A percentile compares a stretch with the other conserved stretches of the same genome.
Evolutionary conservation across 2,113 vertebrate species (phyloP).

Genomic region (Leucoraja erinaceus): DNA sequence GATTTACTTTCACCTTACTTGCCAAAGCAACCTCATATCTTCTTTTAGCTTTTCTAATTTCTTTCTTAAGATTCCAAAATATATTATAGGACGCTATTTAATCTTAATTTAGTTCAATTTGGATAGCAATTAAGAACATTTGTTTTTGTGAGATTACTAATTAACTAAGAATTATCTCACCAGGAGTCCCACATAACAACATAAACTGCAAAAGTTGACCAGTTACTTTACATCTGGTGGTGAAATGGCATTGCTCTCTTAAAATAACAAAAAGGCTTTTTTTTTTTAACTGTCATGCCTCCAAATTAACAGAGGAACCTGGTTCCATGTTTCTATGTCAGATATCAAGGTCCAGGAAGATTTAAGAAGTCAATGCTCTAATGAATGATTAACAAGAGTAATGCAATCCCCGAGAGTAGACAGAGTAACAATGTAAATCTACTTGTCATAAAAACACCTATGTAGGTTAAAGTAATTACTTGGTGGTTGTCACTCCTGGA

Average conservation of each 20-base stretch:
- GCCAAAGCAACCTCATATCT: too few species aligned
- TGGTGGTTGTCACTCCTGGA: background rate
- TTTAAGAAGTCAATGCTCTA: background rate
- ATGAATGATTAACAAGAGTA: constrained; percentile 17
- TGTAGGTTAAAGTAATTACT: background rate
- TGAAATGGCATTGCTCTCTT: background rate
- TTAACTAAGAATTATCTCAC: background rate
- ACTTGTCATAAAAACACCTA: background rate
- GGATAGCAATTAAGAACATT: background rate
- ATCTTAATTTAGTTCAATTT: background rate
- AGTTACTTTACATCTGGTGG: background rate
- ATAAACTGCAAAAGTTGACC: background rate
- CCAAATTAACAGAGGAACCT: background rate
- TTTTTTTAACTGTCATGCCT: background rate
- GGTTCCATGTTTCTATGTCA: background rate
- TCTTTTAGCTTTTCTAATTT: too few species aligned
- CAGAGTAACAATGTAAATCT: background rate
- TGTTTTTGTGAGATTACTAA: background rate
- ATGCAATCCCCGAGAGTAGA: constrained; percentile 4
- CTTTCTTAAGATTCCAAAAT: too few species aligned
- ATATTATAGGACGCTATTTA: background rate
- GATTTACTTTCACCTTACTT: too few species aligned
- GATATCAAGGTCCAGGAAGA: background rate
- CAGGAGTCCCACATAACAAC: background rate
- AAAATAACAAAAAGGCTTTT: background rate